Percentiles rank a stretch among this genome's conserved stretches.
Evolutionary conservation across 2,113 vertebrate species (phyloP).

Genomic region (Cebidichthys violaceus): DNA sequence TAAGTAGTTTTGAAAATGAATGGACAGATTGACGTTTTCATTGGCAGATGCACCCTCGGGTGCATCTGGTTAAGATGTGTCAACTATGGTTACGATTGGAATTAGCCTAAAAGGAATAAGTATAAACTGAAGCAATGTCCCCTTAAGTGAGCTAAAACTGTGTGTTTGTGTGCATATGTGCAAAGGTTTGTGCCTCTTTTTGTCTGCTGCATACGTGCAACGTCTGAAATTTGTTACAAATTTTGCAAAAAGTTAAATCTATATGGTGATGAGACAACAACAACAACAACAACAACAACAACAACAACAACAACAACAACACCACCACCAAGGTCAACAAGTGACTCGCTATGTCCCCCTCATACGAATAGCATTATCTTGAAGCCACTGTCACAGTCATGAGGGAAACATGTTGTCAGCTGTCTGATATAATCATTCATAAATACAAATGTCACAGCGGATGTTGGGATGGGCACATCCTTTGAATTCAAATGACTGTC

Average conservation of each 20-base stretch:
- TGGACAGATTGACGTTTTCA: background rate
- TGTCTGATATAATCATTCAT: conserved; percentile 44
- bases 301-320: conserved; percentile 18
- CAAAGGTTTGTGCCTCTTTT: background rate
- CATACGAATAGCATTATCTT: conserved; percentile 38
- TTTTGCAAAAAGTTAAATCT: conserved; percentile 12
- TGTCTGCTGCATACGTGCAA: background rate
- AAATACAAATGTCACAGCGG: conserved; percentile 47
- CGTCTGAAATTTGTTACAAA: background rate
- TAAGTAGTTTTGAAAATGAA: background rate
- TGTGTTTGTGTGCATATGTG: background rate
- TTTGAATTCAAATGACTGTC: conserved; percentile 39
- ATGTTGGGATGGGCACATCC: conserved; percentile 27
- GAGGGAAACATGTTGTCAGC: conserved; percentile 32
- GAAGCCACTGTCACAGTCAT: conserved; percentile 11
- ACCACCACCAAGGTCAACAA: conserved; percentile 36
- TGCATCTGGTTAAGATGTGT: conserved; percentile 9
- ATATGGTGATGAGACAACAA: background rate
- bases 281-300: background rate
- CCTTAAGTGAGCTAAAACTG: background rate
- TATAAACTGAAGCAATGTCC: background rate
- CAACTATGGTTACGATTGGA: background rate
- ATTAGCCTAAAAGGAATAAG: background rate
- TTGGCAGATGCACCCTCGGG: too few relatives aligned
- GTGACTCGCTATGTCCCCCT: conserved; percentile 9